phyloP scores from a whole-genome alignment of 2,888 invertebrate species.

The Plebejus argus region DNA sequence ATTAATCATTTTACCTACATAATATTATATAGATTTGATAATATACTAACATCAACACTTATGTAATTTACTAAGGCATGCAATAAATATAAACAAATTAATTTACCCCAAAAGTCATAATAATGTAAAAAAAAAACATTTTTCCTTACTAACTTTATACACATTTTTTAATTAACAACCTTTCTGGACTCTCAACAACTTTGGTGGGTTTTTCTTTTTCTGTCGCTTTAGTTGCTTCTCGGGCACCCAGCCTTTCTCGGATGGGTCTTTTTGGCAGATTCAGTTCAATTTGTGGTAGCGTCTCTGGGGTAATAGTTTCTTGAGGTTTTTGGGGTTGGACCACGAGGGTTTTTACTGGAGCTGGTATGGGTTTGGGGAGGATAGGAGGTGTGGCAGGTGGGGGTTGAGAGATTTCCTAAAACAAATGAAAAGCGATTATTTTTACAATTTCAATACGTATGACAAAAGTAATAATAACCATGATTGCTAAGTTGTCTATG shows the following conservation, averaged over 20 bases:
- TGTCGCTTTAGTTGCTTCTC: slow-evolving; percentile 54
- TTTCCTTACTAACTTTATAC: slow-evolving; percentile 64
- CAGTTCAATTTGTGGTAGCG: slow-evolving; percentile 71
- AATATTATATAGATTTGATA: background rate
- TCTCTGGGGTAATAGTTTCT: slow-evolving; percentile 55
- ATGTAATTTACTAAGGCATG: background rate
- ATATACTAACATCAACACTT: background rate
- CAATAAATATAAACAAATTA: slow-evolving; percentile 36
- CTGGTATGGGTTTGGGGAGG: slow-evolving; percentile 39
- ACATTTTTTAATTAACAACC: slow-evolving; percentile 62
- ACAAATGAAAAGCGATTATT: background rate
- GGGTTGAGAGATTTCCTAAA: slow-evolving; percentile 66
- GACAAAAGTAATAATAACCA: too few species aligned
- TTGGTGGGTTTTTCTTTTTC: slow-evolving; percentile 53
- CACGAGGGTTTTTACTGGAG: slow-evolving; percentile 33
- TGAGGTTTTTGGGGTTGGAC: slow-evolving; percentile 40
- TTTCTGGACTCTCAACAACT: slow-evolving; percentile 68
- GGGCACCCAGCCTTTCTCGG: slow-evolving; percentile 67
- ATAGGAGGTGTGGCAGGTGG: slow-evolving; percentile 56
- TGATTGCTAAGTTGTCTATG: too few species aligned
- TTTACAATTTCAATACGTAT: too few species aligned
- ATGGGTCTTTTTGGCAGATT: slow-evolving; percentile 74
- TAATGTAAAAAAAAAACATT: slow-evolving; percentile 35
- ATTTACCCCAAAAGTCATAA: slow-evolving; percentile 36
- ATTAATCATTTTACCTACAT: too few species aligned